Evolutionary conservation across 64 coral and sea anemone genomes (phyloP), one percentile per base, ranked within the genome.

Genomic region (Porites australiensis): DNA sequence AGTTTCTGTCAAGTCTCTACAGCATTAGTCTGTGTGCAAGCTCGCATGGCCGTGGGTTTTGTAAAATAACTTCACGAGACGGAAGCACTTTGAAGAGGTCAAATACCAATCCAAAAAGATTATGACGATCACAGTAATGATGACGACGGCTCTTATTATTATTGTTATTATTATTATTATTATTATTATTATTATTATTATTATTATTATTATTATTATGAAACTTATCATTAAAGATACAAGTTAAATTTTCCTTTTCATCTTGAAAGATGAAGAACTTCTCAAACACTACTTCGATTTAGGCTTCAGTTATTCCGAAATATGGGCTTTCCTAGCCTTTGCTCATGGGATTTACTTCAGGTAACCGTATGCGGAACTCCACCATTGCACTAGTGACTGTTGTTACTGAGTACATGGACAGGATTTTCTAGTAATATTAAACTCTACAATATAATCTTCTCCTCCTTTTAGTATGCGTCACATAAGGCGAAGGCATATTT

Each of bases 231-330:
- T 16, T 73, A 88, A 16, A 49, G 4, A 57, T 45, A 52, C 52
- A 57, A 76, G 51, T 66, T 16, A 74, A 19, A 7, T 88, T 59
- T 88, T 60, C 70, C 70, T 75, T 88, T 13, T 88, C 45, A 74
- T 61, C 69, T 18, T 21, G 48, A 60, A 76, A 88, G 71, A 21
- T 75, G 50, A 61, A 74, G 49, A 74, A 57, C 70, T 88, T 16
- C 49, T 88, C 37, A 88, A 74, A 55, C 86, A 85, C 82, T 85
- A 88, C 22, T 88, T 75, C 75, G 5, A 44, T 59, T 88, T 88
- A 58, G 54, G 70, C 6, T 58, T 88, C 54, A 73, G 52, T 21
- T 49, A 76, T 60, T 74, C 13, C 9, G 53, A 88, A 51, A 88
- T 46, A 50, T 88, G 64, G 22, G 68, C 71, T n/a, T 88, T 88